Percentiles rank a stretch among this genome's conserved stretches.
These are phyloP conservation scores for Acrocyrtus sp. DNA, from an alignment of 2,888 invertebrate genomes.

Conservation along the genomic window DNA sequence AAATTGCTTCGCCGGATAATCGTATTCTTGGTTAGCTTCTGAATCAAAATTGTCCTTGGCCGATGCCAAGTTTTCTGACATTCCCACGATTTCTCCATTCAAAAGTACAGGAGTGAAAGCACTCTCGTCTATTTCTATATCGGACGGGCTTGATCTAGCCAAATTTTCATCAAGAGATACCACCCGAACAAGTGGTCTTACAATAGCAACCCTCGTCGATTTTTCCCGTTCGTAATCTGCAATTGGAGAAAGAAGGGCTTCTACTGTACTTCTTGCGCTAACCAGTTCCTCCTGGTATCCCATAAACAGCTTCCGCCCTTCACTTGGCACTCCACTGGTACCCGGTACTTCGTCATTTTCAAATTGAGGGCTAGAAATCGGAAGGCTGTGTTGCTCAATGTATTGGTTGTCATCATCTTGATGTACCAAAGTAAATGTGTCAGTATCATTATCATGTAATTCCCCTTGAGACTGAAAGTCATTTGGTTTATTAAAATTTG, in stretches of 20 bases:
- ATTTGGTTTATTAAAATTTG: neutral
- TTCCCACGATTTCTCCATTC: neutral
- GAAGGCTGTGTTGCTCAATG: neutral
- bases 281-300: neutral
- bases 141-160: neutral
- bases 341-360: neutral
- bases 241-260: too few relatives aligned
- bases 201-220: conserved; percentile 53
- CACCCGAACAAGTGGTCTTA: conserved; percentile 52
- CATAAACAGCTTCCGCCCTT: neutral
- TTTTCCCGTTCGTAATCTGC: neutral
- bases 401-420: neutral
- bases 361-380: neutral
- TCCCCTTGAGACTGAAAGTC: neutral
- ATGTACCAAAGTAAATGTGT: neutral
- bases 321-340: neutral
- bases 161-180: neutral
- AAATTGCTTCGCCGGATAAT: neutral
- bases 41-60: neutral
- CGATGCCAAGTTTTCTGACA: neutral
- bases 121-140: neutral
- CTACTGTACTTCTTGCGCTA: too few relatives aligned
- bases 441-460: neutral
- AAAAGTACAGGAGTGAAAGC: neutral
- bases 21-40: too few relatives aligned